Evolutionary conservation across 2,113 vertebrate species (phyloP), one percentile per base, ranked within the genome.

Genomic region (Pterocles orientalis): DNA sequence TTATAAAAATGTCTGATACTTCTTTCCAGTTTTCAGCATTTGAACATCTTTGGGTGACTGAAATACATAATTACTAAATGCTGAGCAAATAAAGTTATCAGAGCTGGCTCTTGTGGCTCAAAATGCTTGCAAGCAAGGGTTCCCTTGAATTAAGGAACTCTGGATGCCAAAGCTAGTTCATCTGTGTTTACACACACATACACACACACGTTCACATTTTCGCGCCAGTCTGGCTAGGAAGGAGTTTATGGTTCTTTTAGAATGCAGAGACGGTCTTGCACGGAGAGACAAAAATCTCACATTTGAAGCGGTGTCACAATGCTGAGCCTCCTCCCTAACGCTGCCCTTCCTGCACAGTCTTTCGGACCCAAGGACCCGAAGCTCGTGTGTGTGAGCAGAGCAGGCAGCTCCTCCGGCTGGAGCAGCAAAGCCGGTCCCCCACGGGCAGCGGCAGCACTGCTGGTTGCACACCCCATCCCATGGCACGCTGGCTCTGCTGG

Each of bases 1-100:
- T 96, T 96, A 92, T 87, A 89, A 90, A 98, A 97, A 90, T 94
- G 83, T 92, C 78, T 94, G 80, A 92, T 92, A 86, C 48, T 89
- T 88, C 82, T 93, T 97, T 88, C 92, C 91, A 91, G 31, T 65
- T 97, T 96, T 96, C 83, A 64, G 92, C 68, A 75, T 90, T 92
- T 87, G 43, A 95, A 81, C 81, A 97, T 89, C 64, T 96, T 95
- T 96, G 56, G 76, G 41, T 84, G 60, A 88, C 73, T 73, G 91
- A 95, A 94, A 93, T 86, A 82, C 43, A 48, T 82, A 94, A 89
- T 92, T 95, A 91, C 53, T 69, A 71, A 92, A 57, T 58, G 70
- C 50, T 0, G 17, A 94, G 65, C 75, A 95, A 94, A 92, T 89
- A 36, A 88, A 91, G 48, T 82, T 90, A 89, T 88, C 51, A 34